Evolutionary conservation across 2,888 invertebrate species (phyloP), one percentile per base, ranked within the genome.

Genomic region (Stegana nigrithorax): DNA sequence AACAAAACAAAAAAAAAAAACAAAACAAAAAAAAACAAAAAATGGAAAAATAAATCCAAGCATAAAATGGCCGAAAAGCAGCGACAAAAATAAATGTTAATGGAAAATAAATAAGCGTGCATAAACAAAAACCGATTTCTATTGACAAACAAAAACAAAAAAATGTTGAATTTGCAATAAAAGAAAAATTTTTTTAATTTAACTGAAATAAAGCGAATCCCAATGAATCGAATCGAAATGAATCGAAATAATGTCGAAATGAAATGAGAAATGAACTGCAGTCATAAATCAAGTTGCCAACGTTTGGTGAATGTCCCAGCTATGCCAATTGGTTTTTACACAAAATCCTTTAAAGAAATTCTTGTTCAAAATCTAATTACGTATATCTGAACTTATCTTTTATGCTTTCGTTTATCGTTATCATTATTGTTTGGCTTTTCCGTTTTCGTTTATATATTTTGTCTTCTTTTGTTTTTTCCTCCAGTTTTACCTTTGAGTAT

Each of bases 261-360:
- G 42, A 71, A 62, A 60, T 62, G 36, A 51, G 51, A 23, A 59
- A 60, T 44, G 36, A 27, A 61, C 51, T 19, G 47, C 32, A 59
- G 58, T 56, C 55, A 59, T 27, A 36, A 47, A 59, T 14, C 42
- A 47, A 53, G 26, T 19, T 51, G 39, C 36, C n/a, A 51, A 71
- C 58, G 74, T 76, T 82, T 82, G 82, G 82, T 82, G 82, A 82
- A 82, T 82, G 82, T 83, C 82, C 78, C 79, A 76, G 10, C 32
- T 75, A 81, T 82, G 82, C 81, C 82, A 81, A 83, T 82, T 81
- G 81, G 79, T 78, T 70, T 39, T 14, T n/a, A n/a, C n/a, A n/a
- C n/a, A n/a, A n/a, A n/a, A n/a, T n/a, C n/a, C n/a, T n/a, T n/a
- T n/a, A n/a, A n/a, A n/a, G n/a, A n/a, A n/a, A n/a, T n/a, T n/a